These are phyloP conservation scores for Pan troglodytes DNA, from an alignment of 2,113 vertebrate genomes.

Conservation along the genomic window NHGRI_mPanTro3-v2.1_pri NC_072403.2:127774501-127775000, in stretches of 20 bases:
- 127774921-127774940: constrained; percentile 19
- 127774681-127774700: background rate
- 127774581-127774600: background rate
- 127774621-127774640: background rate
- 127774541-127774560: background rate
- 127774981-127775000: constrained; percentile 51
- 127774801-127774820: background rate
- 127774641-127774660: background rate
- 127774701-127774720: background rate
- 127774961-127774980: constrained; percentile 45
- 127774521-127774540: background rate
- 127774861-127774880: background rate
- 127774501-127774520: background rate
- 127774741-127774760: background rate
- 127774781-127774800: background rate
- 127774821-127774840: background rate
- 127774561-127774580: background rate
- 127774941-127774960: constrained; percentile 33
- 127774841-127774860: background rate
- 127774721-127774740: background rate
- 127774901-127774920: background rate
- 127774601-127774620: background rate
- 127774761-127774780: background rate
- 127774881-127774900: background rate
- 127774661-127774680: background rate